Evolutionary conservation across 2,797 vertebrate genomes (phyloP).

Genomic region (Onychomys leucogaster): DNA sequence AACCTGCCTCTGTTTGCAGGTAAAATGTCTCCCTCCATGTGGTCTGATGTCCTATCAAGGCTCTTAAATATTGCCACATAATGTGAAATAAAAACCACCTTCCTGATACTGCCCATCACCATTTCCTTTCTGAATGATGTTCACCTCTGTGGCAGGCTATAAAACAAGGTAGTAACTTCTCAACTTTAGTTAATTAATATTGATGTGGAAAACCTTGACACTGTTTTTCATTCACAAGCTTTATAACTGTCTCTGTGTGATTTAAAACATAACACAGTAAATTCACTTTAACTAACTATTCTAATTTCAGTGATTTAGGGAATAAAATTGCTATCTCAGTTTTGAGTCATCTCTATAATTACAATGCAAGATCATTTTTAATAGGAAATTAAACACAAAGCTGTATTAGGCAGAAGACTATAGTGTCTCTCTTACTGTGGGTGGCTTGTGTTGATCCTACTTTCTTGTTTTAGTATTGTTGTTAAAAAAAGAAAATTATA

Average conservation of each 20-base stretch:
- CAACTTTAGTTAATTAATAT: background rate
- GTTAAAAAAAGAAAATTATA: background rate
- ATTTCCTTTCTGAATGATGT: background rate
- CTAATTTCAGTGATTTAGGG: background rate
- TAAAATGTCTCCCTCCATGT: slow-evolving; percentile 20
- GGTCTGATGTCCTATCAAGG: background rate
- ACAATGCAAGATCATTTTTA: background rate
- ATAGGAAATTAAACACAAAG: background rate
- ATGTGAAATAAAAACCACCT: slow-evolving; percentile 42
- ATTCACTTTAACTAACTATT: background rate
- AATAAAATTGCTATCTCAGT: background rate
- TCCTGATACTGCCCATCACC: background rate
- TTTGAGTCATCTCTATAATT: background rate
- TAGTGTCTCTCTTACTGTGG: background rate
- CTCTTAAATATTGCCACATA: background rate
- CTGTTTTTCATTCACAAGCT: background rate
- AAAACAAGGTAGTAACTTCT: background rate
- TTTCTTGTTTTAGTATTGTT: background rate
- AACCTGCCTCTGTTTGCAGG: background rate
- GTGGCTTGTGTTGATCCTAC: background rate
- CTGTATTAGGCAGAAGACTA: background rate
- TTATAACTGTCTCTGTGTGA: background rate
- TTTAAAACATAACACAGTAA: background rate
- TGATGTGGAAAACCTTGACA: background rate
- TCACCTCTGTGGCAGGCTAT: background rate